Percentiles rank a stretch among this genome's conserved stretches.
Evolutionary conservation across 2,888 invertebrate genomes (phyloP).

Genomic region (Standfussiana lucernea): DNA sequence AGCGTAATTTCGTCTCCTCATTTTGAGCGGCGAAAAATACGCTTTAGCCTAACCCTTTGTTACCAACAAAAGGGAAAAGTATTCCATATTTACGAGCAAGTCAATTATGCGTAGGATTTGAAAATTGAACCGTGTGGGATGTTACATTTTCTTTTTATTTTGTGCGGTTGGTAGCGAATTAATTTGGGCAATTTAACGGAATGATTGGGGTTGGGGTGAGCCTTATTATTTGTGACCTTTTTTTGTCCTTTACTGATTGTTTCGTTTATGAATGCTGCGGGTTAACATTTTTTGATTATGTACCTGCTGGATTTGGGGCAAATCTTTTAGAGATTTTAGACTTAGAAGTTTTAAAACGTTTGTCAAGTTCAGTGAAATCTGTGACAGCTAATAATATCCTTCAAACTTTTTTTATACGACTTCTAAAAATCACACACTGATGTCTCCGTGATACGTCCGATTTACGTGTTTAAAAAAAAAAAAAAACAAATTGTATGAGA

Average conservation of each 20-base stretch:
- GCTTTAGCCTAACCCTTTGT: neutral
- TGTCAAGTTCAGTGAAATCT: neutral
- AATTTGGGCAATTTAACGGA: constrained; percentile 50
- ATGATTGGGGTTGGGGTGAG: constrained; percentile 37
- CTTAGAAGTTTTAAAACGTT: neutral
- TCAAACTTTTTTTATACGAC: too few species aligned
- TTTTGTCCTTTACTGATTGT: constrained; percentile 20
- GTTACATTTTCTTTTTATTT: constrained; percentile 35
- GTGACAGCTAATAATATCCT: neutral
- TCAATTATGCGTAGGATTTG: constrained; percentile 59
- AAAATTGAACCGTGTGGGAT: constrained; percentile 46
- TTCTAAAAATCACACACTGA: too few species aligned
- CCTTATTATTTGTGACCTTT: constrained; percentile 33
- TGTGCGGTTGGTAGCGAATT: constrained; percentile 44
- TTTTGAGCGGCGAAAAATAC: constrained; percentile 17
- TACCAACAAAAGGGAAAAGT: constrained; percentile 24
- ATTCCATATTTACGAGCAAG: constrained; percentile 46
- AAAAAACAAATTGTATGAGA: too few species aligned
- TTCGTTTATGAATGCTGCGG: constrained; percentile 9
- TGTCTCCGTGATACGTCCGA: too few species aligned
- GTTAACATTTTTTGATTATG: constrained; percentile 2
- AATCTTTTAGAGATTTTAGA: neutral
- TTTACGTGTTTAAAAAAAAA: too few species aligned
- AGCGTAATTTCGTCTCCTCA: neutral
- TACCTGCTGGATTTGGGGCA: neutral